Evolutionary conservation across 2,888 invertebrate species (phyloP).

Genomic region (Bedellia somnulentella): DNA sequence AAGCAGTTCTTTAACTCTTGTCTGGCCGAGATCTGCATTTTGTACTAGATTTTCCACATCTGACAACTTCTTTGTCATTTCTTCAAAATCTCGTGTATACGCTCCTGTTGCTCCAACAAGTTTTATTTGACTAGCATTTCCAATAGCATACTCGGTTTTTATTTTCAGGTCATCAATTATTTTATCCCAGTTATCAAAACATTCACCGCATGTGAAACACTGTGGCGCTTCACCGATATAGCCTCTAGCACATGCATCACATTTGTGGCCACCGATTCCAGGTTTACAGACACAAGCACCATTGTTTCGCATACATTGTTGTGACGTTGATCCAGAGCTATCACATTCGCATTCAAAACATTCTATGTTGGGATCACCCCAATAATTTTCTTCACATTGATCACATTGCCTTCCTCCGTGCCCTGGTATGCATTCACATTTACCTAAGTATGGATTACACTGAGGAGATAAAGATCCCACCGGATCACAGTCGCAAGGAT

Average conservation of each 20-base stretch:
- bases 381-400: constrained; percentile 91
- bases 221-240: constrained; percentile 88
- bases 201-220: constrained; percentile 96
- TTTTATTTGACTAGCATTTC: constrained; percentile 89
- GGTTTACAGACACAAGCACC: constrained; percentile 89
- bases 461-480: constrained; percentile 79
- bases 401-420: constrained; percentile 95
- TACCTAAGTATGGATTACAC: constrained; percentile 90
- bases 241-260: constrained; percentile 90
- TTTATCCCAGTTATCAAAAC: constrained; percentile 97
- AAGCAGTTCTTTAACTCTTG: constrained; percentile 66
- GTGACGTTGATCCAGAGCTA: constrained; percentile 77
- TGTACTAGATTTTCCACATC: constrained; percentile 79
- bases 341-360: constrained; percentile 92
- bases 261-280: constrained; percentile 94
- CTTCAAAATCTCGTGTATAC: constrained; percentile 92
- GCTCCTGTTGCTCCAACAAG: constrained; percentile 95
- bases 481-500: constrained; percentile 89
- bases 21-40: constrained; percentile 74
- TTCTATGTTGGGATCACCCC: constrained; percentile 90
- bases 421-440: constrained; percentile 86
- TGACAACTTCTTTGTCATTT: constrained; percentile 83
- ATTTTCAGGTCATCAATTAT: constrained; percentile 71
- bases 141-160: constrained; percentile 79
- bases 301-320: constrained; percentile 88